Conservation (phyloP, 1,140 invertebrate species). For the Platorchestia sp. region DNA sequence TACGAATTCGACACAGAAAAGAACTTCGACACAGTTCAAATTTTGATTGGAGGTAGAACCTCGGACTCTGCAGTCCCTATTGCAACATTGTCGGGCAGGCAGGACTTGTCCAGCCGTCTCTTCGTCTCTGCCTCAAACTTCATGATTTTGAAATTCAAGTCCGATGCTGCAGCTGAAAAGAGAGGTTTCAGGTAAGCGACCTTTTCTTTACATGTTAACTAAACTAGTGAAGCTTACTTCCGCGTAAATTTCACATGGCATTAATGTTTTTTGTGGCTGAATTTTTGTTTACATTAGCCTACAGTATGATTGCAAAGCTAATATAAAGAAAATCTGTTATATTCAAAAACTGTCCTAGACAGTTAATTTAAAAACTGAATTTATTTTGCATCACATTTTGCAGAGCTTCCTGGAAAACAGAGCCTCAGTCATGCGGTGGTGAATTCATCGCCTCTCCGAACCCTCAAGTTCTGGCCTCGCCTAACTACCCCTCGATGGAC, state of each 20-base stretch:
- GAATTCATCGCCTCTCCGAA: constrained; percentile 85
- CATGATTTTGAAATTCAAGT: constrained; percentile 97
- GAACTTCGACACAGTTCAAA: constrained; percentile 95
- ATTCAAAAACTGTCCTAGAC: background rate
- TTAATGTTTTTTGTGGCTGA: background rate
- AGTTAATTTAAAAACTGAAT: background rate
- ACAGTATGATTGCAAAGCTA: background rate
- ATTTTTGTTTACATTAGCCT: background rate
- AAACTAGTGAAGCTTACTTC: background rate
- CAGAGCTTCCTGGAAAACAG: constrained; percentile 92
- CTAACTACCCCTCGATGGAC: constrained; percentile 86
- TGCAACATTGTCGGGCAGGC: constrained; percentile 90
- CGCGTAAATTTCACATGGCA: background rate
- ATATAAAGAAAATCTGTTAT: background rate
- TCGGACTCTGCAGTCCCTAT: constrained; percentile 93
- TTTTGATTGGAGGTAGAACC: constrained; percentile 92
- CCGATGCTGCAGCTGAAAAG: constrained; percentile 92
- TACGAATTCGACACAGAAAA: constrained; percentile 98
- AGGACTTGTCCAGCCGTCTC: constrained; percentile 81
- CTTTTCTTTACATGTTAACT: background rate
- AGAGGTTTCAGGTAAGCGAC: constrained; percentile 83
- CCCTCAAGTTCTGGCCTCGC: constrained; percentile 86
- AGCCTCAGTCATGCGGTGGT: constrained; percentile 90
- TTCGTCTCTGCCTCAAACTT: constrained; percentile 97
- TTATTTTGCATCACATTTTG: constrained; percentile 47